Base-by-base conservation (phyloP, 2,113 vertebrate genomes). In the Notiomystis cincta region DNA sequence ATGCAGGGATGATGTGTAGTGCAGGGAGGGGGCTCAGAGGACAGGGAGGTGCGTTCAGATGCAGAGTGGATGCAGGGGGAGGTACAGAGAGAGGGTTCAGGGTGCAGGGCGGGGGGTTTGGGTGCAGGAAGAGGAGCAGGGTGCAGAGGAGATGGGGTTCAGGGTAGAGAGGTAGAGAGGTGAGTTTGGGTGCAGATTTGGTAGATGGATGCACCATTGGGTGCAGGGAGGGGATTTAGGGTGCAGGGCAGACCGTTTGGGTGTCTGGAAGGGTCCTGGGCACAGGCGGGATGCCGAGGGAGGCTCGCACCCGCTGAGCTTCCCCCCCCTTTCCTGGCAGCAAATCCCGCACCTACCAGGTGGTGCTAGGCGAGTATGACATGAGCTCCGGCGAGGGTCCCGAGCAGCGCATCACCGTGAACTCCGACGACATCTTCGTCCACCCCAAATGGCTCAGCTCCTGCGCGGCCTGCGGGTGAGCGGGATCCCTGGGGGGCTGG, bases 351-450 rank as follows among this genome's bases (percentile, higher is more conserved):
- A 94, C 12, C 31, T 94, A 95, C 42, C 38, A 84, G 62, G 95
- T 95, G 78, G 95, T 95, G 57, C 37, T 94, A 92, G 95, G 95
- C 1, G 95, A 94, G 82, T 77, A 87, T 16, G 89, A 95, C 89
- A 51, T 67, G 82, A 28, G 51, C 15, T 0, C 8, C 2, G 7
- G 1, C 1, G 92, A 92, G 73, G 95, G 89, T 6, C 7, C 67
- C 3, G 95, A 95, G 86, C 92, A 95, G 86, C 21, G 6, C 67
- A 80, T 95, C 86, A 72, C 89, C 3, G 89, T 95, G 2, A 51
- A 28, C 61, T 4, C 66, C 20, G 3, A 18, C 0, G 61, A 82
- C 66, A 92, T 95, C 85, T 95, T 95, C 15, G 92, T 95, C 35
- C 92, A 92, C 47, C 94, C 94, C 56, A 70, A 92, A 35, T 94